phyloP scores from a whole-genome alignment of 2,797 vertebrate species.

The Bradypus variegatus region DNA sequence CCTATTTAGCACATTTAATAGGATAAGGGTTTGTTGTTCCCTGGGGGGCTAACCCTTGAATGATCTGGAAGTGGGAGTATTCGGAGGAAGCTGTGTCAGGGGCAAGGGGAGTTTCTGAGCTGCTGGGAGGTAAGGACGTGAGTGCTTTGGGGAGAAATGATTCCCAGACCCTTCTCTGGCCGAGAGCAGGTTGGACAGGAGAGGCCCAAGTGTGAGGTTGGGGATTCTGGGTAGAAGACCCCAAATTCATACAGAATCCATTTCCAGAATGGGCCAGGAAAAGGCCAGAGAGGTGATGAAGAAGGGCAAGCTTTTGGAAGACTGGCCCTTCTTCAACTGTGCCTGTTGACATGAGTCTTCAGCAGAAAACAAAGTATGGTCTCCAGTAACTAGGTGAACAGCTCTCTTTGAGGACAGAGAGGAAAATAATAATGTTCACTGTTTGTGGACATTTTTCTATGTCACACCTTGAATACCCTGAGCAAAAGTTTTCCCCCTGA shows the following conservation, averaged over 20 bases:
- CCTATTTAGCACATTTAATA: background rate
- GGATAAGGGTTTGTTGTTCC: background rate
- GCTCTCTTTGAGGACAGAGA: background rate
- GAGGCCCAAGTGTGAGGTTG: background rate
- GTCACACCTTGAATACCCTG: too few species aligned
- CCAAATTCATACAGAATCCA: background rate
- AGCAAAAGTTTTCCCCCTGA: background rate
- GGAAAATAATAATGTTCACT: rapidly evolving
- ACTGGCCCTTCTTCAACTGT: too few species aligned
- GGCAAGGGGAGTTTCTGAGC: too few species aligned
- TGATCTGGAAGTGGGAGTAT: background rate
- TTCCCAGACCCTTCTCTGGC: background rate
- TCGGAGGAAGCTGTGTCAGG: too few species aligned
- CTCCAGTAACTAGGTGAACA: too few species aligned
- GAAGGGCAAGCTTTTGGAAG: background rate
- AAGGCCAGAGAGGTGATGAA: background rate
- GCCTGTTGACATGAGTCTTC: background rate
- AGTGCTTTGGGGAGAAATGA: too few species aligned
- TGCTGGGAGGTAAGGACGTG: background rate
- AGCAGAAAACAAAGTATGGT: background rate
- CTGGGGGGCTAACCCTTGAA: background rate
- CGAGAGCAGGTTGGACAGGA: background rate
- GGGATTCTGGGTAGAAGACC: background rate
- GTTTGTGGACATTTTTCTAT: background rate
- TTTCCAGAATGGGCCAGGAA: background rate